phyloP scores from a whole-genome alignment of 2,888 invertebrate genomes.

The Melanostoma mellinum region DNA sequence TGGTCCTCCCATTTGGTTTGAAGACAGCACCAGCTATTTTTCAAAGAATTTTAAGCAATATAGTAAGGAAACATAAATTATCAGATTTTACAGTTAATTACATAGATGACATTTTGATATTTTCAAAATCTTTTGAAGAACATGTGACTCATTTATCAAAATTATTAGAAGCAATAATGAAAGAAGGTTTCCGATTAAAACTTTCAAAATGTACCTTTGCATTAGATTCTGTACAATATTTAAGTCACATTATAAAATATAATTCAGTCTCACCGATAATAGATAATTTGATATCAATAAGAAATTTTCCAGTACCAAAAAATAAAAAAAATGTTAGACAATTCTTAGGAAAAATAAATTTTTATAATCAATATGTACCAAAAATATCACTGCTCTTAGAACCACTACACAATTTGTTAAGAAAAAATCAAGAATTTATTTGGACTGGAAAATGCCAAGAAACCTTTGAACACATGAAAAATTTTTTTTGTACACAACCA shows the following conservation, averaged over 20 bases:
- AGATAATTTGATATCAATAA: slow-evolving; percentile 22
- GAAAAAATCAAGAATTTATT: not conserved
- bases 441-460: too few species aligned
- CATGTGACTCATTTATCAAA: slow-evolving; percentile 12
- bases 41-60: slow-evolving; percentile 69
- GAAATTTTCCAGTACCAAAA: slow-evolving; percentile 60
- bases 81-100: slow-evolving; percentile 66
- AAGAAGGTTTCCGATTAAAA: slow-evolving; percentile 69
- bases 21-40: slow-evolving; percentile 63
- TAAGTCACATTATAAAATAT: slow-evolving; percentile 66
- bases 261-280: slow-evolving; percentile 60
- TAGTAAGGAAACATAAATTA: slow-evolving; percentile 68
- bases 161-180: slow-evolving; percentile 65
- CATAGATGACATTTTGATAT: slow-evolving; percentile 70
- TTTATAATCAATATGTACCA: too few species aligned
- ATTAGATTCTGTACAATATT: slow-evolving; percentile 47
- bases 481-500: not conserved
- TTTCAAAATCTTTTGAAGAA: slow-evolving; percentile 36
- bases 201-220: slow-evolving; percentile 50
- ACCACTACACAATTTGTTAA: not conserved
- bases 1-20: slow-evolving; percentile 58
- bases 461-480: slow-evolving; percentile 23
- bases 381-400: too few species aligned
- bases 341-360: slow-evolving; percentile 64
- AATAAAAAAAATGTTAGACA: slow-evolving; percentile 61